Percentiles rank a stretch among this genome's conserved stretches.
Evolutionary conservation across 2,888 invertebrate genomes (phyloP).

Genomic region (Mactromeris polynyma): DNA sequence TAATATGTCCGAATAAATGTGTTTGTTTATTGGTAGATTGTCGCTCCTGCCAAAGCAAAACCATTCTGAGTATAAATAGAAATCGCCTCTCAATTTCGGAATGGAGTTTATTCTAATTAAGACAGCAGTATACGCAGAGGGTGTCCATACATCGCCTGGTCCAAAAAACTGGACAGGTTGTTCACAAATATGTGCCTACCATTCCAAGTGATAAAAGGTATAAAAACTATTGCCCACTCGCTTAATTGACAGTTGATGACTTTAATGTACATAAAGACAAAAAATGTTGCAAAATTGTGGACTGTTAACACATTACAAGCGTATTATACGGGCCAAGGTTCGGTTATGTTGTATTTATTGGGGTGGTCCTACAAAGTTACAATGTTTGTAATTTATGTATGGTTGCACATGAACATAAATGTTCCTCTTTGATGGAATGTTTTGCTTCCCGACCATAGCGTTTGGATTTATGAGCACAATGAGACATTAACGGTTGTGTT

Average conservation of each 20-base stretch:
- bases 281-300: not conserved
- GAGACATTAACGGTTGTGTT: not conserved
- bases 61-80: no score
- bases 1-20: no score
- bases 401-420: not conserved
- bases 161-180: not conserved
- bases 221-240: not conserved
- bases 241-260: not conserved
- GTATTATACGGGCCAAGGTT: not conserved
- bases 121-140: not conserved
- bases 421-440: not conserved
- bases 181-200: not conserved
- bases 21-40: no score
- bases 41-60: no score
- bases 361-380: not conserved
- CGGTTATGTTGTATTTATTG: not conserved
- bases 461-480: not conserved
- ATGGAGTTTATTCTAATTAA: no score
- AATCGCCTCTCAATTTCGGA: no score
- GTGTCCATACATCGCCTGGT: not conserved
- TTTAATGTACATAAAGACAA: not conserved
- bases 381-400: not conserved
- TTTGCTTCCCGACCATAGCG: not conserved
- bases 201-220: not conserved
- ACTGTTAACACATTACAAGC: not conserved